Base-by-base conservation (phyloP, 2,797 vertebrate genomes). In the Cuculus canorus region DNA sequence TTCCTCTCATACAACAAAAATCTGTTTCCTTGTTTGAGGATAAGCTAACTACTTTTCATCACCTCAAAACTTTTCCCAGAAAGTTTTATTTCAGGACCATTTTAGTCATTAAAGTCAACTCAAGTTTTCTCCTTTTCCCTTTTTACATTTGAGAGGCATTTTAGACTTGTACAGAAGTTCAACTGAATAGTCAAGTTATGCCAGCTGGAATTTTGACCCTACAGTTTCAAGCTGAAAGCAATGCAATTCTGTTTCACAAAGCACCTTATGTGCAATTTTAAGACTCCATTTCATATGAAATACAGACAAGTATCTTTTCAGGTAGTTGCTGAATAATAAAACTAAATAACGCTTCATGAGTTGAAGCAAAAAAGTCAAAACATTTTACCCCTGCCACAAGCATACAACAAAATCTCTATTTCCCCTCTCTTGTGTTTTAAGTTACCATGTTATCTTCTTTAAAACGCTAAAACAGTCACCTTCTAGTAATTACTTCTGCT, bases 51-150 rank as follows among this genome's bases (percentile, higher is more conserved):
- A 4, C 24, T 78, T 82, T 84, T 59, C 33, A 68, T 8, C 48
- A 78, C 22, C 5, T 25, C 19, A 7, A 2, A 60, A 75, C 13
- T n/a, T n/a, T n/a, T n/a, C 0, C 0, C 15, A 79, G 24, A 25
- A 33, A 52, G 8, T 13, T 18, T 41, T 39, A 35, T 60, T 79
- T 78, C 24, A 71, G 13, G 27, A 52, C 5, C 13, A 56, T 43
- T 84, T 79, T 33, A 79, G 45, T 24, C 15, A 35, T 23, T 60
- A 61, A 6, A 45, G 32, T 23, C 11, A 53, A 53, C 12, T 37
- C 23, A 71, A 5, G 7, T 76, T 80, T 69, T 70, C 30, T 57
- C 18, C 4, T 37, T 43, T 37, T 8, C 5, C 9, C 9, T 39
- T 19, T 59, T 76, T 41, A 76, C 25, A 76, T 25, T 45, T 23